Conservation (phyloP, 1,140 invertebrate genomes). For the Chlorops oryzae region DNA sequence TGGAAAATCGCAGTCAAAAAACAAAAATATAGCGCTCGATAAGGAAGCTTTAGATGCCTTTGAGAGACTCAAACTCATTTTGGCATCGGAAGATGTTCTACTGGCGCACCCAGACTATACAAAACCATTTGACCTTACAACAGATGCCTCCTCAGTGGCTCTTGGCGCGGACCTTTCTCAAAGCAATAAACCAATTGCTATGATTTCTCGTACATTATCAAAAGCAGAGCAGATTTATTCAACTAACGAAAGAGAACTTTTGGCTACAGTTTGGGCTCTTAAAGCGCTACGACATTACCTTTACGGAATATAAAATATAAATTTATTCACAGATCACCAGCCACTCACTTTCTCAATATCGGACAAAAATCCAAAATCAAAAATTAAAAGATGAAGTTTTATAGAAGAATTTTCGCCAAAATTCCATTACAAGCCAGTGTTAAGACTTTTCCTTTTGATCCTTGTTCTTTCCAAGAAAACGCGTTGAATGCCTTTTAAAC, state of each 20-base stretch:
- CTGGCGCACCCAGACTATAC: slow-evolving; percentile 14
- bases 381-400: slow-evolving; percentile 51
- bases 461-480: too few species aligned
- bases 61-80: too few species aligned
- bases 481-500: too few species aligned
- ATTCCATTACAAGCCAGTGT: slow-evolving; percentile 48
- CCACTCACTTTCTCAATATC: slow-evolving; percentile 47
- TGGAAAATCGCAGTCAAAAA: too few species aligned
- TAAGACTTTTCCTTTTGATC: too few species aligned
- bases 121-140: slow-evolving; percentile 18
- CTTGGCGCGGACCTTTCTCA: slow-evolving; percentile 18
- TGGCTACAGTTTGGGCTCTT: slow-evolving; percentile 13
- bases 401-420: slow-evolving; percentile 44
- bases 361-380: slow-evolving; percentile 47
- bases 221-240: slow-evolving; percentile 45
- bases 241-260: slow-evolving; percentile 31
- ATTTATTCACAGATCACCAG: slow-evolving; percentile 51
- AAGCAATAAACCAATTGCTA: slow-evolving; percentile 12
- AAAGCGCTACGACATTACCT: slow-evolving; percentile 25
- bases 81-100: too few species aligned
- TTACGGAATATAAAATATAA: slow-evolving; percentile 46
- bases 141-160: slow-evolving; percentile 13
- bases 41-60: too few species aligned
- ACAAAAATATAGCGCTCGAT: too few species aligned
- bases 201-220: slow-evolving; percentile 20